These are phyloP conservation scores for Noctua fimbriata DNA, from an alignment of 2,888 invertebrate genomes.

Conservation along the genomic window DNA sequence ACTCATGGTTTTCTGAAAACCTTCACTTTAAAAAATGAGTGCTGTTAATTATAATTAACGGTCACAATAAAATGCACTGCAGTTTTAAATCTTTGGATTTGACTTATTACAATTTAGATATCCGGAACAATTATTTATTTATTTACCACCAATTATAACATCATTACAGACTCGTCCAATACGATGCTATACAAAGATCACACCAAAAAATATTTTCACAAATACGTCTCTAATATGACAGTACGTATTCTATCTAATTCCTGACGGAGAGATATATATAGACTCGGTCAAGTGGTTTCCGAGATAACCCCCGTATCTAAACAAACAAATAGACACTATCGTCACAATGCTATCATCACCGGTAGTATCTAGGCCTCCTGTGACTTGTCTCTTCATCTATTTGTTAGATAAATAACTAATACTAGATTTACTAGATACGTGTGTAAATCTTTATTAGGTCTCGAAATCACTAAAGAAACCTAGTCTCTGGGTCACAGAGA, in stretches of 20 bases:
- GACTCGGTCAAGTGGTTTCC: conserved; percentile 12
- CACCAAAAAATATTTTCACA: background rate
- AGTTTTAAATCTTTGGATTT: background rate
- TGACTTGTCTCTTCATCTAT: background rate
- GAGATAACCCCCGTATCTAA: conserved; percentile 30
- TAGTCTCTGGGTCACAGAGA: background rate
- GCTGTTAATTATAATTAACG: too few species aligned
- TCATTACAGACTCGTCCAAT: too few species aligned
- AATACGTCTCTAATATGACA: background rate
- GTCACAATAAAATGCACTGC: background rate
- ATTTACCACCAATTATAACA: too few species aligned
- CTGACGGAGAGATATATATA: background rate
- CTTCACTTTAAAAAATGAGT: too few species aligned
- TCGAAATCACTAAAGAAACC: background rate
- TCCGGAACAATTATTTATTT: too few species aligned
- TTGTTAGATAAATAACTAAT: background rate
- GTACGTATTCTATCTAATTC: background rate
- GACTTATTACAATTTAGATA: background rate
- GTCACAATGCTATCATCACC: background rate
- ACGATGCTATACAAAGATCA: too few species aligned
- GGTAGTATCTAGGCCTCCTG: background rate
- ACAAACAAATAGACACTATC: conserved; percentile 18
- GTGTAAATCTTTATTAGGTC: background rate
- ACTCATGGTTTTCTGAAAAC: background rate
- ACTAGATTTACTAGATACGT: background rate